phyloP scores from a whole-genome alignment of 2,888 invertebrate species.

The Neocrepidodera transversa region DNA sequence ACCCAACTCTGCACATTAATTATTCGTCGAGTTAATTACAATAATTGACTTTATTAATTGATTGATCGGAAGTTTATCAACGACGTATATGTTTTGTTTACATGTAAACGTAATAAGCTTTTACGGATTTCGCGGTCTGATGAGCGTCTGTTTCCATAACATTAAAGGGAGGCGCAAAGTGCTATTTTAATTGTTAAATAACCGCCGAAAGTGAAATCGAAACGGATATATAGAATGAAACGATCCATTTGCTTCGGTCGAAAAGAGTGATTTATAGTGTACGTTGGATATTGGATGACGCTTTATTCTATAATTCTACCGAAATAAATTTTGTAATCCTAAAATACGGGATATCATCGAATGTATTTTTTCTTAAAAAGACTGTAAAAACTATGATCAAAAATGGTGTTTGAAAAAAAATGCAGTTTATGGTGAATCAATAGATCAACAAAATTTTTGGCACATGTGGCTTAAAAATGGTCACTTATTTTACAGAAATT shows the following conservation, averaged over 20 bases:
- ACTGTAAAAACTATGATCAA: no score
- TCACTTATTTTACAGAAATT: no score
- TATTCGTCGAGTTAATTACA: slow-evolving; percentile 37
- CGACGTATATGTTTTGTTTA: slow-evolving; percentile 13
- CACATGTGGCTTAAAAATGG: no score
- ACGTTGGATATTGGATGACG: no score
- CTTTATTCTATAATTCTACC: no score
- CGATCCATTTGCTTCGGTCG: slow-evolving; percentile 16
- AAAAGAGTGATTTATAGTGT: no score
- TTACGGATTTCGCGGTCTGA: slow-evolving; percentile 9
- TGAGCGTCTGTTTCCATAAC: slow-evolving; percentile 9
- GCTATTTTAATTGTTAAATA: slow-evolving; percentile 30
- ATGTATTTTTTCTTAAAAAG: no score
- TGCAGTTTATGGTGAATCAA: no score
- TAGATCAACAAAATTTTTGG: no score
- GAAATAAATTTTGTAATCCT: no score
- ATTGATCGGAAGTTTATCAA: slow-evolving; percentile 24
- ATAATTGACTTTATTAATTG: slow-evolving; percentile 36
- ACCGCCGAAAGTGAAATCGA: slow-evolving; percentile 30
- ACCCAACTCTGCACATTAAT: slow-evolving; percentile 26
- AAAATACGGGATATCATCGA: no score
- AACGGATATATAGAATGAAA: slow-evolving; percentile 1
- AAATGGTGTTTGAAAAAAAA: no score
- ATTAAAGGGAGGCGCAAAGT: slow-evolving; percentile 22
- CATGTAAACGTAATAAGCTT: slow-evolving; percentile 8